A percentile compares a stretch with the other conserved stretches of the same genome.
phyloP scores from a whole-genome alignment of 1,140 invertebrate genomes.

The Pseudoatta argentina region DNA sequence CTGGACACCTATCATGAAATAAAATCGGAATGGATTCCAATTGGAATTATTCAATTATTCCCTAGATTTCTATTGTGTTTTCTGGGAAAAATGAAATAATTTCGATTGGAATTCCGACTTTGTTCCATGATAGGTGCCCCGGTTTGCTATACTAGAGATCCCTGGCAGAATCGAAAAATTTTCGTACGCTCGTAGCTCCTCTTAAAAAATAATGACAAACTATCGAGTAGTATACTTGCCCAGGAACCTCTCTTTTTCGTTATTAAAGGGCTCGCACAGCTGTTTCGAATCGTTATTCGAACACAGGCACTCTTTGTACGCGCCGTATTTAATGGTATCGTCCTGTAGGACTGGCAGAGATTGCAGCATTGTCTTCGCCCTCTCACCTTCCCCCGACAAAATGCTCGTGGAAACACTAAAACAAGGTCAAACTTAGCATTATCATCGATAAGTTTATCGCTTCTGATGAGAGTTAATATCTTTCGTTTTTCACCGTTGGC shows the following conservation, averaged over 20 bases:
- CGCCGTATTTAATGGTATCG: conserved; percentile 73
- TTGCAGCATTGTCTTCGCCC: conserved; percentile 78
- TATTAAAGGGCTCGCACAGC: conserved; percentile 80
- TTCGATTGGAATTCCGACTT: too few relatives aligned
- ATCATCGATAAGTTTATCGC: not conserved
- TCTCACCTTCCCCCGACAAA: conserved; percentile 77
- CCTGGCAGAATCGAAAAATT: too few relatives aligned
- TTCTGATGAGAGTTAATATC: conserved; percentile 63
- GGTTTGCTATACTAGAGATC: too few relatives aligned
- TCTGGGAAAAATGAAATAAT: too few relatives aligned
- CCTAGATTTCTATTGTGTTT: too few relatives aligned
- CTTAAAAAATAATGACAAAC: too few relatives aligned
- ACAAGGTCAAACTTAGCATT: not conserved
- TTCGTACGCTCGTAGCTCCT: too few relatives aligned
- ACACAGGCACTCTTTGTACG: conserved; percentile 68
- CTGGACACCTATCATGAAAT: too few relatives aligned
- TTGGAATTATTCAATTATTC: too few relatives aligned
- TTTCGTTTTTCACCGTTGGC: conserved; percentile 80
- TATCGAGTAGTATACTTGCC: too few relatives aligned
- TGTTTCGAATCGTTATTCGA: conserved; percentile 73
- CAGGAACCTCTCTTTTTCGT: conserved; percentile 61
- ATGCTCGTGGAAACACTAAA: conserved; percentile 43
- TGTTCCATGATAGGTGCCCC: too few relatives aligned
- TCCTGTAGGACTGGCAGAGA: conserved; percentile 58
- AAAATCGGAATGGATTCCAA: too few relatives aligned